Evolutionary conservation across 2,888 invertebrate genomes (phyloP), one percentile per base, ranked within the genome.

Genomic region (Augochlorella aurata): DNA sequence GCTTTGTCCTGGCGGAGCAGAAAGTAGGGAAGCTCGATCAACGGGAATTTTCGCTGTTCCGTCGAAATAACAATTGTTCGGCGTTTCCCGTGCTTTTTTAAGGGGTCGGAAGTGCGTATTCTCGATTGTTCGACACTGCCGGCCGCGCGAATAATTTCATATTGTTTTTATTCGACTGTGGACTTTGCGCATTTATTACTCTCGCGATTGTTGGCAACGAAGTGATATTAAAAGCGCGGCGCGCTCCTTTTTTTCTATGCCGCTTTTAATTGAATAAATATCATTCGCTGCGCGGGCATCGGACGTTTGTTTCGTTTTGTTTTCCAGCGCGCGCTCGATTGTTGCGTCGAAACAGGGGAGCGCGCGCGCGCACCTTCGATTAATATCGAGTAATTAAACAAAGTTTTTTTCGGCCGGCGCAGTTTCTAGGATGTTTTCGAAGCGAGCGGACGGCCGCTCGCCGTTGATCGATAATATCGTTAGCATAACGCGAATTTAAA

Each of bases 131-230:
- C 58, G 14, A 58, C 58, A 24, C 24, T 58, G 58, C 14, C 58
- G 58, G 58, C 7, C 24, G 7, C 7, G 24, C 21, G 5, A 58
- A 58, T 58, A 58, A 58, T 58, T 58, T 58, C 24, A 58, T 58
- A 14, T 58, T 58, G 58, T 58, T 24, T 58, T 58, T 24, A 58
- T 58, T 58, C 58, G 24, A 14, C 24, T 58, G 58, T 58, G 58
- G 58, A 58, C 24, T 58, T 58, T 58, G 58, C 58, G 14, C 58
- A 24, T 58, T 58, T 58, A 58, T 58, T 58, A 58, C 58, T 58
- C 24, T 5, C 14, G 14, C 58, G 21, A 58, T 58, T 58, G 58
- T 24, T 58, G 58, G 58, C 24, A 24, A 24, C 58, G 24, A 14
- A 14, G 14, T 14, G 58, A 24, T 58, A 5, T 24, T 24, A 58